Evolutionary conservation across 23 tunicate genomes (phyloP), one percentile per base, ranked within the genome.

Genomic region (Clavelina lepadiformis): DNA sequence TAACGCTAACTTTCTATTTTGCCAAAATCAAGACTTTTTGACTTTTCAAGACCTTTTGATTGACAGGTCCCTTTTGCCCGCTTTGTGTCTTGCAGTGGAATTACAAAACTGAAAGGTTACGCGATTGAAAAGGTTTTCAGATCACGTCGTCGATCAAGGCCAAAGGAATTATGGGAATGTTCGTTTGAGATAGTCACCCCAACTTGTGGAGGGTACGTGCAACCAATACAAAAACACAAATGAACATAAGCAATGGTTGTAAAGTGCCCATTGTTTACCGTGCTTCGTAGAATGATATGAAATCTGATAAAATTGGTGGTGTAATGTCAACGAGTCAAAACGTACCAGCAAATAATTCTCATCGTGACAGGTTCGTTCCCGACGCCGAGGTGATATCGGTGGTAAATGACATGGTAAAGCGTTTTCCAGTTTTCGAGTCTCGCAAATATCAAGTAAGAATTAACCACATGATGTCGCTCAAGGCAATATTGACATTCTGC

Each of bases 141-240:
- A 0, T 53, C 65, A 2, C 41, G 71, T 4, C 45, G 73, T 23
- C 52, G 89, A 1, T 75, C 89, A 2, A 52, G 81, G 3, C 97
- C 97, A 24, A 75, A 49, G 71, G 89, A 89, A 70, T 45, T 77
- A 29, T 81, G 88, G 89, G 80, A 77, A 46, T 89, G 88, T 52
- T 65, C 89, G n/a, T 81, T 89, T 51, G 97, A 89, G 33, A 81
- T 89, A 38, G 83, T 89, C 33, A 81, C 97, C 44, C 89, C 97
- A 23, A 70, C 86, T 26, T 56, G 63, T 2, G 77, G 77, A 58
- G 75, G 84, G 84, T 76, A 29, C 55, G 73, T 61, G 11, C 30
- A 19, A n/a, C n/a, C n/a, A n/a, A n/a, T n/a, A n/a, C n/a, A n/a
- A n/a, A n/a, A n/a, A n/a, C n/a, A n/a, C n/a, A n/a, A n/a, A n/a